Percentiles rank a stretch among this genome's conserved stretches.
These are phyloP conservation scores for human (Homo sapiens) DNA, from an alignment of 2,113 vertebrate genomes.

Conservation along the genomic window GRCh38 chr2:44093501-44094000, in stretches of 20 bases:
- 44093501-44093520: neutral
- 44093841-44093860: neutral
- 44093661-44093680: neutral
- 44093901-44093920: neutral
- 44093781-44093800: neutral
- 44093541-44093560: neutral
- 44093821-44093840: slow-evolving; percentile 9
- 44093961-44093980: slow-evolving; percentile 56
- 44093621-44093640: neutral
- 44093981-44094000: slow-evolving; percentile 63
- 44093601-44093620: neutral
- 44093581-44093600: neutral
- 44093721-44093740: neutral
- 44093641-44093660: neutral
- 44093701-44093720: neutral
- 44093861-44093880: neutral
- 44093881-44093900: neutral
- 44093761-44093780: neutral
- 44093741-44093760: neutral
- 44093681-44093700: neutral
- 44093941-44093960: slow-evolving; percentile 46
- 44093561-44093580: neutral
- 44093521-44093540: neutral
- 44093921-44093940: slow-evolving; percentile 26
- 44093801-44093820: neutral